Base-by-base conservation (phyloP, 2,113 vertebrate genomes). In the Nerophis lumbriciformis region DNA sequence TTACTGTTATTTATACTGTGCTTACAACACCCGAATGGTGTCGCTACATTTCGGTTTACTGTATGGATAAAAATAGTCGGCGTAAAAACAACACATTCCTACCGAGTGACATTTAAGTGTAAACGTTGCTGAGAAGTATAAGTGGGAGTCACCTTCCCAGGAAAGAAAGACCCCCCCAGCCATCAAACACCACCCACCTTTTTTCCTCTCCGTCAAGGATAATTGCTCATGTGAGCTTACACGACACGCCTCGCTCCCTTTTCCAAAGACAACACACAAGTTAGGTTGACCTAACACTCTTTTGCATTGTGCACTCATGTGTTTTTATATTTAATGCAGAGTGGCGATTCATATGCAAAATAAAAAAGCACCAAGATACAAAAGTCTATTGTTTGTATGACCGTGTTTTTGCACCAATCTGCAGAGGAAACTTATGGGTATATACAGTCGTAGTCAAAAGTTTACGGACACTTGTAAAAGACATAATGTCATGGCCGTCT, bases 151-250 rank as follows among this genome's bases (percentile, higher is more conserved):
- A 77, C 56, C 59, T 85, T 85, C 81, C 78, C 73, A 82, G 83
- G 76, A 87, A 78, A 76, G 72, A 16, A 8, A 39, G 28, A 28
- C 28, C 42, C 28, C 21, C 37, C 53, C 36, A 55, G 8, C 37
- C 16, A 15, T 39, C 53, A n/a, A 55, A 55, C 53, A 16, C 10
- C 53, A n/a, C 37, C 37, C 28, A 36, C 52, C 9, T 51, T 66
- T 66, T 75, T 56, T 76, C 67, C 49, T 65, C 53, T 68, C 49
- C 77, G 37, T 65, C 88, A 85, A 79, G 80, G 75, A 83, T 87
- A 88, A 88, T 87, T 86, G 79, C 83, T 85, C 83, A 83, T 87
- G 76, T 78, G 70, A 84, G 75, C 74, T 88, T 77, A 82, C 83
- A 79, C 76, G 76, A 80, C 72, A 85, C 81, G 78, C 66, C 76